Base-by-base conservation (phyloP, 2,113 vertebrate genomes). In the Coreoperca whiteheadi region DNA sequence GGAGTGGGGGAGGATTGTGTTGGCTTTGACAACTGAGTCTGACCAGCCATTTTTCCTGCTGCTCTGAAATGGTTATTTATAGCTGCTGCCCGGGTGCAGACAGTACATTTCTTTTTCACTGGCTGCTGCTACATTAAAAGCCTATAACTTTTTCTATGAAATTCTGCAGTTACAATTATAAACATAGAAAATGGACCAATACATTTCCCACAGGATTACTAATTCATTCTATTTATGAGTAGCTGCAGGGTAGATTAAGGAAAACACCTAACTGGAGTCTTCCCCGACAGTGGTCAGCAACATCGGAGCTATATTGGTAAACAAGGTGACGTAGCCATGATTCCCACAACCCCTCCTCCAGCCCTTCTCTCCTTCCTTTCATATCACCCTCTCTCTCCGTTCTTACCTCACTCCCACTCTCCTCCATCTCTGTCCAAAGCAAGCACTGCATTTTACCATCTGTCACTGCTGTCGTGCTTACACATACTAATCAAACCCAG, bases 391-490 rank as follows among this genome's bases (percentile, higher is more conserved):
- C 69, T 72, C 78, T 83, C 63, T 56, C 50, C 4, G 12, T 32
- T 82, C 81, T 86, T 86, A 86, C 81, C 79, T 87, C 88, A 84
- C 83, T 77, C 81, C 59, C 83, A 69, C 76, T 87, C 77, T 72
- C 75, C 71, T 73, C 68, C 79, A 74, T 60, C 87, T 88, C 82
- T 57, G 61, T 87, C 89, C 87, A 86, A 89, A 89, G 88, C 86
- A 71, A 93, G 86, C 79, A 65, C 54, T 86, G 84, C 90, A 89
- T 90, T 94, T 94, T 92, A 73, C 94, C 94, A 95, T 94, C 94
- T 95, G 95, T 96, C 94, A 92, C 87, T 88, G 73, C 88, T 78
- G 56, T 81, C 78, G 56, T 41, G 72, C 74, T 75, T 28, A 77
- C 82, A 87, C 84, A 94, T 91, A 91, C 91, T 89, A 82, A 85